Conservation (phyloP, 2,113 vertebrate species). For the Ranitomeya variabilis region DNA sequence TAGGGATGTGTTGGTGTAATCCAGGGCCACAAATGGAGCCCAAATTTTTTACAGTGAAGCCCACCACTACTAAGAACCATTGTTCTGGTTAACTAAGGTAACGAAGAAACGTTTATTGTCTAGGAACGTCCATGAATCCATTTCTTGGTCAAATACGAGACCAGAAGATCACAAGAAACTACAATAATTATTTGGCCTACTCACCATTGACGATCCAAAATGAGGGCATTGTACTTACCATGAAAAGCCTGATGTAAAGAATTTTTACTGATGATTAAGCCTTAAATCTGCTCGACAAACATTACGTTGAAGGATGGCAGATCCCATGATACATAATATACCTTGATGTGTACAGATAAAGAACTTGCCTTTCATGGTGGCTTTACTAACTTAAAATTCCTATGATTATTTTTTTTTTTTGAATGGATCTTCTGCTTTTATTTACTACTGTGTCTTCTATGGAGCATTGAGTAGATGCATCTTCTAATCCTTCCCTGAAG, state of each 20-base stretch:
- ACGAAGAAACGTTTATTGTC: not conserved
- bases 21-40: not conserved
- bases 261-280: not conserved
- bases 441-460: not conserved
- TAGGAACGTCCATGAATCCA: not conserved
- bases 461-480: not conserved
- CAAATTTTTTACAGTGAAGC: not conserved
- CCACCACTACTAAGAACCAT: not conserved
- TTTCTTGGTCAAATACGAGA: not conserved
- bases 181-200: not conserved
- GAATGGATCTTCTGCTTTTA: not conserved
- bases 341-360: not conserved
- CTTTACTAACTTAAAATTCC: not conserved
- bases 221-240: not conserved
- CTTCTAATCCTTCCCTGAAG: slow-evolving; percentile 16
- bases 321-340: slow-evolving; percentile 5
- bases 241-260: not conserved
- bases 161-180: not conserved
- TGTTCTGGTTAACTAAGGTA: not conserved
- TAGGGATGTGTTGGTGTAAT: not conserved
- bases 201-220: not conserved
- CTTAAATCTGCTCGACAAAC: not conserved
- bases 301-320: not conserved
- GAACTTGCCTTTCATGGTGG: not conserved
- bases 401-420: not conserved